Base-by-base conservation (phyloP, 2,113 vertebrate genomes). In the Fulica atra region DNA sequence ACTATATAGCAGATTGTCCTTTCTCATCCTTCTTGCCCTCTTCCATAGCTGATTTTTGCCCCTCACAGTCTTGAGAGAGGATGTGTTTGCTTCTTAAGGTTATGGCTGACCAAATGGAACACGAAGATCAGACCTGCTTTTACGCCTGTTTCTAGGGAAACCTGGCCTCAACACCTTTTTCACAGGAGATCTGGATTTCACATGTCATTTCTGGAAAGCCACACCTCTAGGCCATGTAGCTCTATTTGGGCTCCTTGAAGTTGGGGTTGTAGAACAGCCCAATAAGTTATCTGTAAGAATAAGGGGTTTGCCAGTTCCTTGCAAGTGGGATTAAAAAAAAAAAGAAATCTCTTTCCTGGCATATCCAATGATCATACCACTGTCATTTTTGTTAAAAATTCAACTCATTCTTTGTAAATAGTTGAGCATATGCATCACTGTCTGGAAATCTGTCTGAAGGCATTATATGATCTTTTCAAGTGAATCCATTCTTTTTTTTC, bases 161-260 rank as follows among this genome's bases (percentile, higher is more conserved):
- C 3, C 7, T 36, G 20, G 3, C 60, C 8, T 26, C 25, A 78
- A 8, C 7, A 19, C 3, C 2, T 79, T 59, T 16, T 16, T 36
- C 44, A 33, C 7, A 28, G 35, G 16, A 71, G 4, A 29, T 21
- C 23, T 81, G 9, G 7, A 26, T 69, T n/a, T 82, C 20, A 6
- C 21, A 1, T 11, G 28, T 4, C 14, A 6, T 48, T 87, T 68
- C 33, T 57, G 46, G 25, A 86, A 69, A 78, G 19, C 3, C n/a
- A 16, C 16, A 46, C 5, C 20, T 7, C 24, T 3, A 31, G 8
- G 4, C 4, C 3, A 5, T 17, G 2, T 1, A 10, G n/a, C 53
- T 8, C 4, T 64, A 1, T 33, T 44, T 44, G 54, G 7, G 13
- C 3, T 80, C 50, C 64, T 33, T 7, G 7, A 51, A 63, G 7